Evolutionary conservation across 30 jellyfish, hydroid and myxozoan genomes (phyloP), one percentile per base, ranked within the genome.

Genomic region (Aurelia sp.): DNA sequence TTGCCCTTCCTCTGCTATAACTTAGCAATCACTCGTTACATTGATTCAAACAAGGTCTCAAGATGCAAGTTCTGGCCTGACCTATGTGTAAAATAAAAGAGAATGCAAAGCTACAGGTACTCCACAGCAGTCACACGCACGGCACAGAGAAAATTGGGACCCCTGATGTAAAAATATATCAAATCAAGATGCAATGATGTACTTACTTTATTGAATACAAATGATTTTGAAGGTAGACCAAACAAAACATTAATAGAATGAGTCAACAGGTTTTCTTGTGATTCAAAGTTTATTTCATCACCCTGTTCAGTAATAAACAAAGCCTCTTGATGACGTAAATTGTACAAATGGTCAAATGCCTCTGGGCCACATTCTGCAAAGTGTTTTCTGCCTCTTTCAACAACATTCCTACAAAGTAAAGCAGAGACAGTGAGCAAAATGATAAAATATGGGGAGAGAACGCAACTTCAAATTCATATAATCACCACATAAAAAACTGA

Each of bases 211-310:
- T 40, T 66, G 73, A 76, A 86, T 20, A 30, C 8, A 35, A 69
- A 93, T 51, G 84, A 51, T n/a, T 66, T 70, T 7, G 98, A 93
- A 12, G 96, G 90, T 57, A 93, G 53, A 3, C 98, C 98, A 81
- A 73, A 35, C 66, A 93, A 78, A 19, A 76, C 98, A 77, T 87
- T 75, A 4, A 88, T 51, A 3, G 97, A 62, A 51, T 88, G 97
- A n/a, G 88, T 73, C 3, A 73, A 50, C 8, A 93, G 64, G 21
- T 44, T 78, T n/a, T 88, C 96, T 16, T 33, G 83, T 50, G 96
- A 53, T 19, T 83, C 63, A 33, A 33, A 17, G 27, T 11, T 1
- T 41, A 11, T 60, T 48, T 61, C 57, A 13, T 69, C 71, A 13
- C 35, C 11, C 9, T 57, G 67, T n/a, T 85, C 89, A 4, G 89